Evolutionary conservation across 2,888 invertebrate genomes (phyloP).

Genomic region (Microplitis deprimator): DNA sequence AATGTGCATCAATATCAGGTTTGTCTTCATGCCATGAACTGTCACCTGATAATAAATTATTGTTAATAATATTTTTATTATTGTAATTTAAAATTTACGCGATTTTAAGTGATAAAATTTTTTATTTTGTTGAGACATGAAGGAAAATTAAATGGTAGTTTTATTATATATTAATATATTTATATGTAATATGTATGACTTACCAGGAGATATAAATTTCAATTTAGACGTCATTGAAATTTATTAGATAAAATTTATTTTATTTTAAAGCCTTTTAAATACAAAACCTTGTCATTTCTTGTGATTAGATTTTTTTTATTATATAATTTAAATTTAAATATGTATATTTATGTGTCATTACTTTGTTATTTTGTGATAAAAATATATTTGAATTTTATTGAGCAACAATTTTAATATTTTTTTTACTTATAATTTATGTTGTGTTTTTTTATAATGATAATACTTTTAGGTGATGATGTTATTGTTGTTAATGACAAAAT

Average conservation of each 20-base stretch:
- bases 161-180: conserved; percentile 33
- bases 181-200: conserved; percentile 16
- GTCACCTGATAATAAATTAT: conserved; percentile 55
- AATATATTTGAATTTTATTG: background rate
- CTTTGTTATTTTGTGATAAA: background rate
- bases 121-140: background rate
- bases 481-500: background rate
- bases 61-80: background rate
- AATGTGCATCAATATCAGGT: conserved; percentile 75
- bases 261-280: conserved; percentile 5
- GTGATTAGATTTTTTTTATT: background rate
- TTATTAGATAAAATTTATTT: background rate
- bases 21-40: conserved; percentile 69
- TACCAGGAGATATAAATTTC: conserved; percentile 48
- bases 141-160: background rate
- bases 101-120: background rate
- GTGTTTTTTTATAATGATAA: background rate
- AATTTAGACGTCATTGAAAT: conserved; percentile 45
- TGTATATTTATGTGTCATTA: background rate
- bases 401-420: background rate
- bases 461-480: background rate
- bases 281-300: background rate
- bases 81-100: background rate
- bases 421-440: background rate
- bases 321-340: background rate